A percentile compares a stretch with the other conserved stretches of the same genome.
Evolutionary conservation across 2,888 invertebrate species (phyloP).

Genomic region (Parascotia fuliginaria): DNA sequence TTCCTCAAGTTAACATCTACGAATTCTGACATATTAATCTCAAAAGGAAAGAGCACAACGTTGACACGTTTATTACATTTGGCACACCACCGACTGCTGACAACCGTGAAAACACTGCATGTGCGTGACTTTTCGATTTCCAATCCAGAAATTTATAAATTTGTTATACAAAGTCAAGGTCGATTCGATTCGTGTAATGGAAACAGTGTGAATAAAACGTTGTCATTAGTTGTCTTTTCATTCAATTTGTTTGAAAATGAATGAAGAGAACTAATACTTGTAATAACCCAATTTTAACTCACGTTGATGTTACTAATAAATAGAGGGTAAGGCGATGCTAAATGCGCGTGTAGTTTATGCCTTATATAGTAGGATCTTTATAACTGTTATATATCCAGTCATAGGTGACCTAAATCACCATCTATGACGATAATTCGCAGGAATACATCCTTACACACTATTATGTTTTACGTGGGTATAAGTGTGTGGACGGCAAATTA

Average conservation of each 20-base stretch:
- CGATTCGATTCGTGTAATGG: slow-evolving; percentile 47
- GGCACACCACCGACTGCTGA: slow-evolving; percentile 59
- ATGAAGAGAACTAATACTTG: too few species aligned
- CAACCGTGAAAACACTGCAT: slow-evolving; percentile 63
- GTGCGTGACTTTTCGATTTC: slow-evolving; percentile 69
- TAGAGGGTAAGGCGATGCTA: slow-evolving; percentile 16
- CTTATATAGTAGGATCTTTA: slow-evolving; percentile 51
- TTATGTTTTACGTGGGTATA: slow-evolving; percentile 13
- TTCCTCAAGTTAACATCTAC: slow-evolving; percentile 32
- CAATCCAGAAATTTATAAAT: slow-evolving; percentile 60
- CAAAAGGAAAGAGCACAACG: slow-evolving; percentile 56
- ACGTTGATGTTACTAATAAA: slow-evolving; percentile 22
- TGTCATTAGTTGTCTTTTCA: slow-evolving; percentile 27
- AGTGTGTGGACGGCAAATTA: slow-evolving; percentile 3
- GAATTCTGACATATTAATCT: slow-evolving; percentile 63
- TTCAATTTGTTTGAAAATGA: slow-evolving; percentile 15
- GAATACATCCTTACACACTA: slow-evolving; percentile 21
- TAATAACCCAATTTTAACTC: too few species aligned
- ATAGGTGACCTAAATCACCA: slow-evolving; percentile 60
- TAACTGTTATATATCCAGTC: slow-evolving; percentile 57
- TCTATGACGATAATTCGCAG: slow-evolving; percentile 42
- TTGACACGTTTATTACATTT: slow-evolving; percentile 65
- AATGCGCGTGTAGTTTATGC: slow-evolving; percentile 24
- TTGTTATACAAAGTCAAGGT: slow-evolving; percentile 64
- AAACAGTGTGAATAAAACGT: slow-evolving; percentile 24